These are phyloP conservation scores for Pseudomyrmex sp. DNA, from an alignment of 1,140 invertebrate species.

Conservation along the genomic window DNA sequence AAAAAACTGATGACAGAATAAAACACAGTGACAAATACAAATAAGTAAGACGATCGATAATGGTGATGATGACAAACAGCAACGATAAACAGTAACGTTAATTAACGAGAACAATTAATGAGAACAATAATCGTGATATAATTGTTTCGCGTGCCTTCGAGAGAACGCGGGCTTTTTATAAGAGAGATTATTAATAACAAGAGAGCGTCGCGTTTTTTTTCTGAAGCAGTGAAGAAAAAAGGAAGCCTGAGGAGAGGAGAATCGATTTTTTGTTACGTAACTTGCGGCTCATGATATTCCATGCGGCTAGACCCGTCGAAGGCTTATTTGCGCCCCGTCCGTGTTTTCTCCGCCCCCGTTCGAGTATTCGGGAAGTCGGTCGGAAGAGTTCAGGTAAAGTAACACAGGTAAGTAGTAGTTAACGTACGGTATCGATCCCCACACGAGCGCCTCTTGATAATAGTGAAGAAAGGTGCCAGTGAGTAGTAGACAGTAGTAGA, in stretches of 20 bases:
- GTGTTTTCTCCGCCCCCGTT: conserved; percentile 16
- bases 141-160: conserved; percentile 70
- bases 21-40: neutral
- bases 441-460: conserved; percentile 72
- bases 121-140: conserved; percentile 40
- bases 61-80: conserved; percentile 8
- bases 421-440: conserved; percentile 66
- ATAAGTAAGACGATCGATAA: conserved; percentile 10
- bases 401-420: conserved; percentile 56
- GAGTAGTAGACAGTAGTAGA: conserved; percentile 72
- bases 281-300: conserved; percentile 62
- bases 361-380: conserved; percentile 54
- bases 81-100: conserved; percentile 25
- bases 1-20: neutral
- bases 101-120: conserved; percentile 1
- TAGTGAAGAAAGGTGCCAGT: conserved; percentile 78
- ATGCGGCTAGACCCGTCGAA: conserved; percentile 61
- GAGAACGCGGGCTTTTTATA: conserved; percentile 54
- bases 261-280: conserved; percentile 70
- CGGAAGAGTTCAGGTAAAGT: conserved; percentile 60
- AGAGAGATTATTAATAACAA: conserved; percentile 33
- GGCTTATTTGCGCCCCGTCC: conserved; percentile 63
- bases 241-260: conserved; percentile 63
- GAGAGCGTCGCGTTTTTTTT: conserved; percentile 28
- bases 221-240: conserved; percentile 65